Base-by-base conservation (phyloP, 2,888 invertebrate genomes). In the Oligia fasciuncula region DNA sequence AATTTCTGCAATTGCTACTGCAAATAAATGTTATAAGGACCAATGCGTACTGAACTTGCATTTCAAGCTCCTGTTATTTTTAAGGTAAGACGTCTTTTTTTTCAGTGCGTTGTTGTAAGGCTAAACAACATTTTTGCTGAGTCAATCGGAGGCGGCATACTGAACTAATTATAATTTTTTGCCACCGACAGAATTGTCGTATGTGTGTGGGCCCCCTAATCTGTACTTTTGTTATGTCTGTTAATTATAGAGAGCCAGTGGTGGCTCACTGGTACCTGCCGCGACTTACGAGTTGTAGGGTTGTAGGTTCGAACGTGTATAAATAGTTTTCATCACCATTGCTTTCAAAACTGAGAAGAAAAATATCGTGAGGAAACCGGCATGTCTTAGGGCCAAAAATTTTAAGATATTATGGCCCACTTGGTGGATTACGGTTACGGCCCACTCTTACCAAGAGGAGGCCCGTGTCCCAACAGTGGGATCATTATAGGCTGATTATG, bases 51-150 rank as follows among this genome's bases (percentile, higher is more conserved):
- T 66, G 19, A 19, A n/a, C 11, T 66, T n/a, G 29, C 29, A 54
- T 67, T 54, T 67, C 29, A 29, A 76, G n/a, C 19, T 14, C 1
- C 4, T 40, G 11, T 3, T 1, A 29, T 68, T 75, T 35, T 57
- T 76, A 76, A 49, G 82, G 57, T 11, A 70, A 79, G 73, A 76
- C 79, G 19, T 49, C 57, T 63, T 40, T 78, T 63, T 79, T 75
- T 69, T 66, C 66, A 65, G 29, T 51, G n/a, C 13, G 40, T 73
- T 29, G 11, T 71, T 57, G 49, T 62, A 80, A 74, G 84, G 77
- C 35, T 40, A 81, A 70, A 60, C 75, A 57, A 85, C 62, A 76
- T 84, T 70, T 67, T 77, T 85, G 85, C 60, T 77, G 81, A 84
- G 69, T 84, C 84, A 81, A 40, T 77, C 74, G 75, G 29, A 60